Percentiles rank a stretch among this genome's conserved stretches.
Conservation (phyloP, 92 coral and sea anemone species). For the Umimayanthus chanpuru region DNA sequence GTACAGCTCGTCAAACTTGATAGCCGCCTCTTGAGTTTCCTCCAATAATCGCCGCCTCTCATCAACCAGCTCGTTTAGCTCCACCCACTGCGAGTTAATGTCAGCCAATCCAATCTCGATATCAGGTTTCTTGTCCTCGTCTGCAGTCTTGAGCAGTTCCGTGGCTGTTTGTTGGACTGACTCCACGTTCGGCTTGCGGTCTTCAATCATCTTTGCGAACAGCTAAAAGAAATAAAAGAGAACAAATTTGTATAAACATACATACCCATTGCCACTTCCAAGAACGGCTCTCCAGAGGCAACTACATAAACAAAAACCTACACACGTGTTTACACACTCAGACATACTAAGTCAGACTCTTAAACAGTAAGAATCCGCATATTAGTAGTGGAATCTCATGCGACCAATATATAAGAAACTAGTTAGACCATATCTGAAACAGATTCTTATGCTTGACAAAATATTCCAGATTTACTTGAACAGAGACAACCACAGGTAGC, state of each 20-base stretch:
- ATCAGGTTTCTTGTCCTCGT: constrained; percentile 85
- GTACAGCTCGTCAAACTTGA: constrained; percentile 79
- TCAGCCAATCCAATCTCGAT: constrained; percentile 86
- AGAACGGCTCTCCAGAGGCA: background rate
- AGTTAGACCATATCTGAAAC: too few relatives aligned
- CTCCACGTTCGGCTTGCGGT: constrained; percentile 86
- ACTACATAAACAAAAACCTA: background rate
- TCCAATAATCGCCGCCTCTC: constrained; percentile 77
- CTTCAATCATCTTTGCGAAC: constrained; percentile 90
- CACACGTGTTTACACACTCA: background rate
- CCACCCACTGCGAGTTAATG: constrained; percentile 87
- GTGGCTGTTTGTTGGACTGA: constrained; percentile 90
- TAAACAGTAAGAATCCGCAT: too few relatives aligned
- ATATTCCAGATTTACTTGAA: too few relatives aligned
- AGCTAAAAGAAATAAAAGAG: constrained; percentile 58
- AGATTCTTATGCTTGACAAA: too few relatives aligned
- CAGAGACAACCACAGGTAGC: too few relatives aligned
- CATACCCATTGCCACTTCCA: background rate
- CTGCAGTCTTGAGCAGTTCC: constrained; percentile 94
- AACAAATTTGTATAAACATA: too few relatives aligned
- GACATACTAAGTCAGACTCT: too few relatives aligned
- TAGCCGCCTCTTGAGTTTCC: constrained; percentile 78
- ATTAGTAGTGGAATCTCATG: too few relatives aligned
- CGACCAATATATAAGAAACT: too few relatives aligned
- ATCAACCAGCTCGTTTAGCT: constrained; percentile 82